phyloP scores from a whole-genome alignment of 2,113 vertebrate species.

The Tiliqua scincoides region DNA sequence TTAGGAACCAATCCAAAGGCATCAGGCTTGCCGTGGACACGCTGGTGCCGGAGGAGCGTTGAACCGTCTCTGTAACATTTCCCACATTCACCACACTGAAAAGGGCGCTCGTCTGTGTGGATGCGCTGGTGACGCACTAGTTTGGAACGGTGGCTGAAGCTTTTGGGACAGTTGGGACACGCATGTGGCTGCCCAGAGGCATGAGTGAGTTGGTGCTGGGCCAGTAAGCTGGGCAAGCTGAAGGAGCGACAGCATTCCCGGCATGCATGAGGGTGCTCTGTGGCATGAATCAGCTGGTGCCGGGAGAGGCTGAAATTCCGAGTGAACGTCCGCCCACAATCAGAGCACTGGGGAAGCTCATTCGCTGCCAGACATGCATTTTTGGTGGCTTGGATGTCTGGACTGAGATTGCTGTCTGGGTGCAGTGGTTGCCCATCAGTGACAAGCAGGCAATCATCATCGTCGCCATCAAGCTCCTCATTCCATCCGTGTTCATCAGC shows the following conservation, averaged over 20 bases:
- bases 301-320: constrained; percentile 15
- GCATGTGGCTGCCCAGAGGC: background rate
- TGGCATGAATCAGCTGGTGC: background rate
- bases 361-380: background rate
- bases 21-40: background rate
- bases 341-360: background rate
- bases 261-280: background rate
- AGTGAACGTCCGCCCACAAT: constrained; percentile 1
- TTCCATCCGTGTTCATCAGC: background rate
- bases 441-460: background rate
- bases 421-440: background rate
- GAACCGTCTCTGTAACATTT: background rate
- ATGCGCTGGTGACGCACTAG: constrained; percentile 59
- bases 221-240: background rate
- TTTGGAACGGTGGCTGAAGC: constrained; percentile 59
- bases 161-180: constrained; percentile 61
- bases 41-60: background rate
- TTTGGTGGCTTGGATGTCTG: background rate
- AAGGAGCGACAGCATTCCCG: background rate
- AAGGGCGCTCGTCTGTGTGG: constrained; percentile 44
- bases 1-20: background rate
- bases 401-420: background rate
- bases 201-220: background rate
- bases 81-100: background rate
- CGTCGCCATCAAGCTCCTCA: background rate